Evolutionary conservation across 1,140 invertebrate species (phyloP), one percentile per base, ranked within the genome.

Genomic region (Drosophila oshimai): DNA sequence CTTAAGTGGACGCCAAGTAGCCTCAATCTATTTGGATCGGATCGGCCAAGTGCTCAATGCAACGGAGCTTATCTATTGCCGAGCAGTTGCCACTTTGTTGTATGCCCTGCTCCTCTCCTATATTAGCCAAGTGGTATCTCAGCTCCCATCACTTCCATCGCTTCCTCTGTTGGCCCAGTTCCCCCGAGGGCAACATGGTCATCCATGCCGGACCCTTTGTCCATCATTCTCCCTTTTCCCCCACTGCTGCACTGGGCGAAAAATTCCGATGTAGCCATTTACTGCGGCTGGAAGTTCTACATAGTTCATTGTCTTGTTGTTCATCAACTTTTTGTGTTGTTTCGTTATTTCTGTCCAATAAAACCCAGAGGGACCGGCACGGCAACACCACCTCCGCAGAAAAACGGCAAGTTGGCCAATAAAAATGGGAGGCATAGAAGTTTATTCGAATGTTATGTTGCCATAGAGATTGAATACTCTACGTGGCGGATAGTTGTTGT

Each of bases 231-330:
- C 13, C 12, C 9, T 2, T 5, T 18, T 15, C 15, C n/a, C 9
- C 12, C 18, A 17, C 12, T 20, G 31, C 17, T 67, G 41, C 64
- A 70, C 44, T 47, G 55, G 45, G 51, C 69, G 33, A 74, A 84
- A 67, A 71, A 64, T 28, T 39, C 22, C 5, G n/a, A 37, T 39
- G 53, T 69, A 46, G 55, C 41, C 49, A 49, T 74, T 73, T 60
- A 62, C 69, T 74, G 74, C 18, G 80, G 75, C 51, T 72, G 20
- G 26, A 49, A 60, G 76, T 80, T 87, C 68, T 55, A 54, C 71
- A 80, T 86, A 80, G 80, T 75, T 79, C 65, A 80, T 75, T 84
- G 81, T 86, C 67, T 86, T 80, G 72, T 68, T 86, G 75, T 86
- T 84, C 71, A 86, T 84, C 75, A 84, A 84, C 61, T 86, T 74